Conservation (phyloP, 2,113 vertebrate genomes). For the Columba livia region DNA sequence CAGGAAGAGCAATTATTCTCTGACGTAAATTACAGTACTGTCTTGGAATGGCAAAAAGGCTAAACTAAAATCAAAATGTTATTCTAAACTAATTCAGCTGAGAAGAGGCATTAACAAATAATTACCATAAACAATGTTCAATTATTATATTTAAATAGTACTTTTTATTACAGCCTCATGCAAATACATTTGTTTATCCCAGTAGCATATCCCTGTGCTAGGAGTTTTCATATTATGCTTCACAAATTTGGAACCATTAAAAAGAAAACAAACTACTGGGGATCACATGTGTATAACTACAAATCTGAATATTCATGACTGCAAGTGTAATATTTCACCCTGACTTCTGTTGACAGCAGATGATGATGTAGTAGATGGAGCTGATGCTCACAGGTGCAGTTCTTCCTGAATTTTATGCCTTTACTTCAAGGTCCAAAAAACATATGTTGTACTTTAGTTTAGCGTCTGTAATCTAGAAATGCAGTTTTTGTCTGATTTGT, state of each 20-base stretch:
- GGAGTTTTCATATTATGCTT: not conserved
- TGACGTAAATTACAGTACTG: not conserved
- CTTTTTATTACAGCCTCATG: constrained; percentile 4
- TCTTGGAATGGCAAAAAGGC: constrained; percentile 26
- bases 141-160: constrained; percentile 24
- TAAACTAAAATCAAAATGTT: not conserved
- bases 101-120: constrained; percentile 11
- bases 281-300: not conserved
- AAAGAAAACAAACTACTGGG: not conserved
- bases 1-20: constrained; percentile 38
- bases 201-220: not conserved
- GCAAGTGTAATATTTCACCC: not conserved
- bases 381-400: not conserved
- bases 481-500: not conserved
- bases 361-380: not conserved
- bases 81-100: constrained; percentile 1
- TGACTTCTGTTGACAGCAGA: not conserved
- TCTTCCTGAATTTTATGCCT: not conserved
- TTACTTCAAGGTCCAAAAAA: not conserved
- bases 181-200: constrained; percentile 29
- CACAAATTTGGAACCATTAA: not conserved
- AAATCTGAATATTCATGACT: not conserved
- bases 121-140: not conserved
- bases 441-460: not conserved
- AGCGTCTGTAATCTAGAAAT: not conserved